phyloP scores from a whole-genome alignment of 2,888 invertebrate genomes.

The Drosophila cognata region DNA sequence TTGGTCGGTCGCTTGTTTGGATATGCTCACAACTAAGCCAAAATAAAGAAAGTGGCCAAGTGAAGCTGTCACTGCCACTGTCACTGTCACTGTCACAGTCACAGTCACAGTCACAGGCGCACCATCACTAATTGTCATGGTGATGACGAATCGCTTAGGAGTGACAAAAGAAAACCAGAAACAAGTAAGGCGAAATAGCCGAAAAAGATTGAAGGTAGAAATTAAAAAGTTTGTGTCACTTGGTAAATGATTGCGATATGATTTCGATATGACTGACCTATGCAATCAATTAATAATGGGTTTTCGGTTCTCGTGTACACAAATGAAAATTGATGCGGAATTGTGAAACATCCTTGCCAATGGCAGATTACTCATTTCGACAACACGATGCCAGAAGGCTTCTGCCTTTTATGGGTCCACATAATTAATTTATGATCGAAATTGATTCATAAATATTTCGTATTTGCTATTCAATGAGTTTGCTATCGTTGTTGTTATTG shows the following conservation, averaged over 20 bases:
- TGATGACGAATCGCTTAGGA: constrained; percentile 3
- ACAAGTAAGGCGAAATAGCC: background rate
- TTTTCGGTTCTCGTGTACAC: background rate
- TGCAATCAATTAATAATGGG: constrained; percentile 10
- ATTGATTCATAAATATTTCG: constrained; percentile 68
- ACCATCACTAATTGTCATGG: constrained; percentile 5
- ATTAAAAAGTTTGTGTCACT: constrained; percentile 5
- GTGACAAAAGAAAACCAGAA: background rate
- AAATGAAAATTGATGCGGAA: constrained; percentile 14
- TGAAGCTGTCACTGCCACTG: constrained; percentile 16
- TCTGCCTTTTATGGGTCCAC: constrained; percentile 39
- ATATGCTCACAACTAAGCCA: background rate
- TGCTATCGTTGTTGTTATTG: background rate
- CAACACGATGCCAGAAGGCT: constrained; percentile 2
- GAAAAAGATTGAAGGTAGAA: background rate
- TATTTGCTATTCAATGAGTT: constrained; percentile 29
- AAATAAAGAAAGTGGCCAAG: constrained; percentile 3
- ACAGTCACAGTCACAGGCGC: background rate
- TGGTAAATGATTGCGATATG: constrained; percentile 3
- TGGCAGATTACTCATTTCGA: constrained; percentile 29
- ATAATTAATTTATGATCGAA: constrained; percentile 43
- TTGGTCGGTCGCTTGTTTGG: background rate
- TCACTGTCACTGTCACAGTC: background rate
- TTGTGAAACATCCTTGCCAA: constrained; percentile 3
- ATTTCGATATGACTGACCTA: constrained; percentile 1